Evolutionary conservation across 2,113 vertebrate species (phyloP), one percentile per base, ranked within the genome.

Genomic region (Rhynchomys soricoides): DNA sequence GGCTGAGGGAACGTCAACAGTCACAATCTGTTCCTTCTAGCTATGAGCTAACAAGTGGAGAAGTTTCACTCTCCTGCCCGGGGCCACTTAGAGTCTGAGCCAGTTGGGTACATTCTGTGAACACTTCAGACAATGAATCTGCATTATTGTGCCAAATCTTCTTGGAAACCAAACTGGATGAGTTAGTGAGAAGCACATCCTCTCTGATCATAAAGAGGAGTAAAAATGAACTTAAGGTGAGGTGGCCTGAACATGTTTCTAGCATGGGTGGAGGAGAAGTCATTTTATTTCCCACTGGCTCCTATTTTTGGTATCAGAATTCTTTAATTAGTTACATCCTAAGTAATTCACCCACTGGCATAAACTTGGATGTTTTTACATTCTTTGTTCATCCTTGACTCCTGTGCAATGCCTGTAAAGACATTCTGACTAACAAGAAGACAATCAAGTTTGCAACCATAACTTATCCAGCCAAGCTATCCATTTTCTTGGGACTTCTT

Each of bases 211-310:
- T 34, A 90, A 95, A 62, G 91, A 71, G 87, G 96, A 90, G 22
- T 95, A 52, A 93, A 96, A 97, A 94, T 70, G 66, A 94, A 94
- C 95, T 94, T 82, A 62, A 93, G 85, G 81, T 93, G 89, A 81
- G 57, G 87, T 88, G 79, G 16, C 90, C 77, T 86, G 78, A 82
- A 68, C 37, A 21, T 87, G 64, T 86, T 95, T 94, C 86, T 62
- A 17, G 77, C 9, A 77, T 55, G 59, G 43, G 88, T 31, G 74
- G 13, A 83, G 4, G 9, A 59, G 50, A 93, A 31, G 16, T 90
- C 48, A 77, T 96, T 94, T 86, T 78, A 55, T 95, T 96, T 88
- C 79, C 55, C 68, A 88, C 29, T 21, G 81, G n/a, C 55, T 95
- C 77, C 85, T 94, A 95, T 92, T 95, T 90, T 96, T 79, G 68